Conservation (phyloP, 2,888 invertebrate genomes). For the Griposia aprilina region DNA sequence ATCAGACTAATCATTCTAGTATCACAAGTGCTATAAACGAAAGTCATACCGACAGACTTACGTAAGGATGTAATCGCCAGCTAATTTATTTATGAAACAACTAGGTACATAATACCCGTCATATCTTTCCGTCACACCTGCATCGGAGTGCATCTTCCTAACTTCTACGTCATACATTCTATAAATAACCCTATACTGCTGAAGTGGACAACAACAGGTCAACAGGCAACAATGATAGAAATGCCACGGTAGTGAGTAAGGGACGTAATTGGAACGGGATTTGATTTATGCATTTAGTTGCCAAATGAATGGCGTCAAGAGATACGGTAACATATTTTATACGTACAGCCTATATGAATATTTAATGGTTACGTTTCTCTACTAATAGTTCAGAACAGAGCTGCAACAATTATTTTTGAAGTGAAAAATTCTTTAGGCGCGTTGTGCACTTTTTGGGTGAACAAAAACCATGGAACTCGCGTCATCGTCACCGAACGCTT, state of each 20-base stretch:
- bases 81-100: slow-evolving; percentile 1
- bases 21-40: background rate
- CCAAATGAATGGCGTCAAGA: background rate
- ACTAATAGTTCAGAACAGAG: background rate
- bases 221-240: slow-evolving; percentile 43
- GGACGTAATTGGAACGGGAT: slow-evolving; percentile 40
- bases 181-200: slow-evolving; percentile 28
- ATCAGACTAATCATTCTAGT: background rate
- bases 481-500: too few species aligned
- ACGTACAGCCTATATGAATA: background rate
- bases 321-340: background rate
- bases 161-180: slow-evolving; percentile 35
- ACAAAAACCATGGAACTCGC: too few species aligned
- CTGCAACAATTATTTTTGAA: background rate
- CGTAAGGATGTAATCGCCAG: background rate
- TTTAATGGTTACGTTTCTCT: background rate
- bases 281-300: slow-evolving; percentile 38
- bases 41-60: background rate
- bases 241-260: slow-evolving; percentile 32
- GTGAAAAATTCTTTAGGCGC: too few species aligned
- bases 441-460: too few species aligned
- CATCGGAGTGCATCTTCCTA: slow-evolving; percentile 41
- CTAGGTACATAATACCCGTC: background rate
- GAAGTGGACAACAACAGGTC: slow-evolving; percentile 38
- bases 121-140: slow-evolving; percentile 33